Evolutionary conservation across 2,888 invertebrate genomes (phyloP).

Genomic region (Helleia helle): DNA sequence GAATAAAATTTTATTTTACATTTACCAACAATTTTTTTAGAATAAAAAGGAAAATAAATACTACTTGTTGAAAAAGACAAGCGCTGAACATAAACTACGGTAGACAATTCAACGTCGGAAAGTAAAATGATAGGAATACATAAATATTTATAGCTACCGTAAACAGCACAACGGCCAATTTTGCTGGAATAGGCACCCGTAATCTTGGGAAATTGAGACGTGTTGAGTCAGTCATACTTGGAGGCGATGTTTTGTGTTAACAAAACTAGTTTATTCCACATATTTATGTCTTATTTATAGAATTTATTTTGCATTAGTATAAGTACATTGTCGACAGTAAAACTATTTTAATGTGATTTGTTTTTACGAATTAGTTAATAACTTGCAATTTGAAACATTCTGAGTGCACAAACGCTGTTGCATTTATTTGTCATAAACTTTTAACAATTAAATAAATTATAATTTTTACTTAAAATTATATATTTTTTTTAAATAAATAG

Average conservation of each 20-base stretch:
- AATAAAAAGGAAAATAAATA: constrained; percentile 5
- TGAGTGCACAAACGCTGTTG: no score
- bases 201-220: constrained; percentile 30
- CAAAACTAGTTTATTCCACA: constrained; percentile 3
- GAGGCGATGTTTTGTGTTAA: constrained; percentile 2
- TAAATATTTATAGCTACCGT: constrained; percentile 51
- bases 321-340: not conserved
- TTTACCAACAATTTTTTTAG: not conserved
- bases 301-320: not conserved
- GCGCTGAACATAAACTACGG: constrained; percentile 14
- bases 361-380: not conserved
- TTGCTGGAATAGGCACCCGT: constrained; percentile 27
- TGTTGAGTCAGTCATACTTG: constrained; percentile 8
- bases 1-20: no score
- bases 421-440: no score
- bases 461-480: no score
- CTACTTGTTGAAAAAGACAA: constrained; percentile 15
- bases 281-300: not conserved
- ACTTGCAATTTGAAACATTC: not conserved
- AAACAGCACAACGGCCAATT: constrained; percentile 35
- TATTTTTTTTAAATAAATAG: no score
- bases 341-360: not conserved
- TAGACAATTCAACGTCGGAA: constrained; percentile 27
- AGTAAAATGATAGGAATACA: constrained; percentile 46
- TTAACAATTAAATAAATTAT: no score